These are phyloP conservation scores for Callipepla californica DNA, from an alignment of 2,113 vertebrate species.

Conservation along the genomic window DNA sequence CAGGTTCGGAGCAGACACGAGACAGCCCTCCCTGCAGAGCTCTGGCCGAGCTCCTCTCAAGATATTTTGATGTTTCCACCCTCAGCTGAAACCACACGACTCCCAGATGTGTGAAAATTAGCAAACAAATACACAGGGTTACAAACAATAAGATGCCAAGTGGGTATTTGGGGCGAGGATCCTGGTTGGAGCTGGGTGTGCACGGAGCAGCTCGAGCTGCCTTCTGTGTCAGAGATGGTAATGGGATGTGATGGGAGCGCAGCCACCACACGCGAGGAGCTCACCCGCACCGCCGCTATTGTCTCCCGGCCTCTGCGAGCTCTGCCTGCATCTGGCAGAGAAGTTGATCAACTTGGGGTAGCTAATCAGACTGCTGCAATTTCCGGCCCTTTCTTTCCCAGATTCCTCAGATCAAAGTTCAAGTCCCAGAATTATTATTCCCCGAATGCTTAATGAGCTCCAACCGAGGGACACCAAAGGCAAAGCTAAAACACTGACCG, in stretches of 20 bases:
- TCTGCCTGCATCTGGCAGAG: conserved; percentile 69
- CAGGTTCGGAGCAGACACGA: not conserved
- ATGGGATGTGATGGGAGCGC: conserved; percentile 44
- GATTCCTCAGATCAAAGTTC: conserved; percentile 77
- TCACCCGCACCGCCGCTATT: not conserved
- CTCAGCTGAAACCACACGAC: not conserved
- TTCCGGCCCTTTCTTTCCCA: conserved; percentile 77
- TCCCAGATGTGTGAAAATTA: not conserved
- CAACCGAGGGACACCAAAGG: conserved; percentile 71
- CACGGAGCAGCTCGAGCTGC: not conserved
- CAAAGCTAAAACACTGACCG: conserved; percentile 61
- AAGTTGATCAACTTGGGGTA: conserved; percentile 74
- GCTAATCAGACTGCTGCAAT: conserved; percentile 75
- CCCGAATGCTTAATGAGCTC: conserved; percentile 74
- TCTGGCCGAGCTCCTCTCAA: not conserved
- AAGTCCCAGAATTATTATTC: conserved; percentile 73
- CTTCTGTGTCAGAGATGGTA: conserved; percentile 21
- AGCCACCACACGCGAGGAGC: not conserved
- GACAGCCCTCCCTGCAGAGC: not conserved
- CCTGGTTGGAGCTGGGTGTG: not conserved
- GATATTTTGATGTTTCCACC: not conserved
- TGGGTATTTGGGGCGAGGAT: not conserved
- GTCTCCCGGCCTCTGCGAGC: conserved; percentile 45
- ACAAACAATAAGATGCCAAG: not conserved
- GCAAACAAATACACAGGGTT: not conserved